Evolutionary conservation across 2,113 vertebrate genomes (phyloP).

Genomic region (Sphaerodactylus townsendi): DNA sequence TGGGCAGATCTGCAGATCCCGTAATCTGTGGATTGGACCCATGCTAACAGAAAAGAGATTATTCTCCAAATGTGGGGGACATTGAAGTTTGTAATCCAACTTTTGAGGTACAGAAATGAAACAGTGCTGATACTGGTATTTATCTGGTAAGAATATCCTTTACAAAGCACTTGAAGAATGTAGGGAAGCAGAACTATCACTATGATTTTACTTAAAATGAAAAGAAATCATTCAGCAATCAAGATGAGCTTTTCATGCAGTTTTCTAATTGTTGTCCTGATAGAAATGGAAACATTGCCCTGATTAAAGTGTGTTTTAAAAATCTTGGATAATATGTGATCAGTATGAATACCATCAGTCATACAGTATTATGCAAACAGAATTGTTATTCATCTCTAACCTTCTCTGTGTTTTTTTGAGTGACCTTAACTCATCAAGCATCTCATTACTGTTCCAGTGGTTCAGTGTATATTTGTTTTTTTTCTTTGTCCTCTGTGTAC

Average conservation of each 20-base stretch:
- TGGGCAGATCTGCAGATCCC: too few species aligned
- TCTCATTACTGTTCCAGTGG: background rate
- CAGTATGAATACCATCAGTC: background rate
- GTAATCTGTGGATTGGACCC: too few species aligned
- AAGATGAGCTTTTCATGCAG: accelerated
- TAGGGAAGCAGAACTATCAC: background rate
- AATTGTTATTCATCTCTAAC: conserved; percentile 47
- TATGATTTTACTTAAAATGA: background rate
- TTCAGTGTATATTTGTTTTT: accelerated
- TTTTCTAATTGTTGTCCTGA: background rate
- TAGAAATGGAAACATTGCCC: background rate
- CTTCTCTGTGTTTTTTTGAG: conserved; percentile 21
- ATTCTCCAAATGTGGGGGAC: too few species aligned
- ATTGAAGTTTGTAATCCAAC: background rate
- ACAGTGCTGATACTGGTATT: background rate
- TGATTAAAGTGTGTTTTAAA: conserved; percentile 3
- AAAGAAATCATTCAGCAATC: background rate
- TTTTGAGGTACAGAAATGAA: background rate
- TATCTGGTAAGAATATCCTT: background rate
- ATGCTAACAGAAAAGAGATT: too few species aligned
- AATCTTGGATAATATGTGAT: background rate
- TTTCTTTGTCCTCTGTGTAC: background rate
- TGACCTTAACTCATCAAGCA: background rate
- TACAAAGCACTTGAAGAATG: background rate
- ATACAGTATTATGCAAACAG: conserved; percentile 19